Evolutionary conservation across 2,113 vertebrate genomes (phyloP).

Genomic region (Thamnophis sirtalis): DNA sequence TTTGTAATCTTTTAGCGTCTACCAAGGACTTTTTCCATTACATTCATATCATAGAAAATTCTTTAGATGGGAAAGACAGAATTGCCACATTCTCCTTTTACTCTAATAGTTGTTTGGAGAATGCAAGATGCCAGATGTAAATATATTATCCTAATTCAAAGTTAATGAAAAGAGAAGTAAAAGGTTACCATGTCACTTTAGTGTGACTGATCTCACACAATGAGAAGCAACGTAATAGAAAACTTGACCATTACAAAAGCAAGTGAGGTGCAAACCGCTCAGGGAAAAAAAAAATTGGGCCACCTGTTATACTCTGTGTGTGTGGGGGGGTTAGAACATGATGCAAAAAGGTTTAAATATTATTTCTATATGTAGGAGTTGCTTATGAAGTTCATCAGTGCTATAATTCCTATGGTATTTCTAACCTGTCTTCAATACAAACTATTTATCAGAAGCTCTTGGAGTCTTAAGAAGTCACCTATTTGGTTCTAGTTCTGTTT

Average conservation of each 20-base stretch:
- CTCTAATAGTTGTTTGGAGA: not conserved
- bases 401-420: not conserved
- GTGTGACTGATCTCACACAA: not conserved
- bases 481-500: not conserved
- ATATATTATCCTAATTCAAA: not conserved
- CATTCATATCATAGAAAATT: not conserved
- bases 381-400: not conserved
- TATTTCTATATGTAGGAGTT: not conserved
- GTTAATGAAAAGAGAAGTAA: not conserved
- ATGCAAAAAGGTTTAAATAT: not conserved
- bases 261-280: not conserved
- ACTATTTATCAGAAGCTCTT: not conserved
- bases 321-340: not conserved
- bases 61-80: not conserved
- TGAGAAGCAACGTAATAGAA: not conserved
- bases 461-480: not conserved
- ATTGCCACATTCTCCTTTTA: not conserved
- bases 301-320: not conserved
- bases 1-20: not conserved
- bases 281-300: not conserved
- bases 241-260: not conserved
- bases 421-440: not conserved
- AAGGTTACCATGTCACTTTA: not conserved
- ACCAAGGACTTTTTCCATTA: not conserved
- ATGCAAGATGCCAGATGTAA: not conserved